These are phyloP conservation scores for Macrochelys suwanniensis DNA, from an alignment of 2,797 vertebrate genomes.

Conservation along the genomic window DNA sequence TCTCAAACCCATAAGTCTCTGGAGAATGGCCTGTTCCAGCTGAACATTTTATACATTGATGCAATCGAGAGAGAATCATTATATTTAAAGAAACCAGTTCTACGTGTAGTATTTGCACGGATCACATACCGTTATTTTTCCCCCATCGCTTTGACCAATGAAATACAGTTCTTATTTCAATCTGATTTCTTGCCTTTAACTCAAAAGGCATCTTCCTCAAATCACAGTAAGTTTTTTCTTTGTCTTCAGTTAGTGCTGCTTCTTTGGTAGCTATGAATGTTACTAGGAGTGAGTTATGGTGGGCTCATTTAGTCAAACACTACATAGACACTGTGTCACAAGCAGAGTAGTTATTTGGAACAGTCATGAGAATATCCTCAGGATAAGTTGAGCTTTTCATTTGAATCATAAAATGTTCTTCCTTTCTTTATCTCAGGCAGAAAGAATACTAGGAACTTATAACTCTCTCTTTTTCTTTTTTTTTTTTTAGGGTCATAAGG, in stretches of 20 bases:
- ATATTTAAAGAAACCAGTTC: neutral
- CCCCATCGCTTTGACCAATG: neutral
- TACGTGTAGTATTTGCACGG: neutral
- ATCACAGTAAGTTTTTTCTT: constrained; percentile 56
- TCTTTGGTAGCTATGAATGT: constrained; percentile 47
- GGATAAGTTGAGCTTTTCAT: constrained; percentile 58
- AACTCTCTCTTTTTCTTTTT: constrained; percentile 27
- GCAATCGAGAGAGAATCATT: neutral
- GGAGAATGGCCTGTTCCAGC: neutral
- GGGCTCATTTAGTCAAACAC: constrained; percentile 69
- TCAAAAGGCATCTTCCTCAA: constrained; percentile 3
- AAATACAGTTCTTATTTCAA: neutral
- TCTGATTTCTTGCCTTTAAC: neutral
- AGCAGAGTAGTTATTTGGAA: constrained; percentile 24
- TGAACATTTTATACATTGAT: neutral
- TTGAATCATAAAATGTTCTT: constrained; percentile 48
- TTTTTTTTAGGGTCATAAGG: constrained; percentile 37
- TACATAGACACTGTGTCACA: constrained; percentile 1
- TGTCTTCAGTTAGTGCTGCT: constrained; percentile 55
- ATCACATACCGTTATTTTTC: neutral
- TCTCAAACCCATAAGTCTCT: neutral
- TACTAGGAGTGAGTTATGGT: constrained; percentile 44
- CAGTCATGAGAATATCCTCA: constrained; percentile 56
- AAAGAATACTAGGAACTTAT: constrained; percentile 58
- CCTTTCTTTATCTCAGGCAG: constrained; percentile 62